These are phyloP conservation scores for Allacma fusca DNA, from an alignment of 2,888 invertebrate genomes.

Conservation along the genomic window DNA sequence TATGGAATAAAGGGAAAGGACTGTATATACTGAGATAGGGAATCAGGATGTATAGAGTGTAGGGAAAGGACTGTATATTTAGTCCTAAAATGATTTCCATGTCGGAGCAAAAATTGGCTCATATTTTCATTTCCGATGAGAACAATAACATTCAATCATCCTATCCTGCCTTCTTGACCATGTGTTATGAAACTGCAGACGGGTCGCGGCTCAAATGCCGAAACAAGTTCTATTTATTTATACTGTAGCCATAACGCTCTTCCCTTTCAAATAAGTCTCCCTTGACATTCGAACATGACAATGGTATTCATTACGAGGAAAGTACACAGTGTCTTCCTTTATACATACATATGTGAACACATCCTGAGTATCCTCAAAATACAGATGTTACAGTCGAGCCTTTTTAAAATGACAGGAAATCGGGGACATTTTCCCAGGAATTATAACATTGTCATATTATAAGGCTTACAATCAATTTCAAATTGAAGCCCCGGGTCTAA, in stretches of 20 bases:
- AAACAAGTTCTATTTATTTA: constrained; percentile 25
- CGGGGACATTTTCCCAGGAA: no score
- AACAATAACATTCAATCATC: constrained; percentile 41
- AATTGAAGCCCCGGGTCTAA: no score
- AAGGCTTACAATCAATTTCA: no score
- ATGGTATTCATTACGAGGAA: constrained; percentile 11
- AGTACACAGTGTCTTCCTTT: neutral
- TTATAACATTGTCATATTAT: no score
- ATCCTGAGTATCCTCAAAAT: no score
- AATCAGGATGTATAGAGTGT: neutral
- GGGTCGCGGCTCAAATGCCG: constrained; percentile 16
- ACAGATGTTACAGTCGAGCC: no score
- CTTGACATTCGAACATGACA: neutral
- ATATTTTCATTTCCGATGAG: constrained; percentile 45
- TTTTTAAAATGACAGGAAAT: no score
- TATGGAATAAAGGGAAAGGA: neutral
- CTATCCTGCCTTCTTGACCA: constrained; percentile 32
- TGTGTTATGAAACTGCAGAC: constrained; percentile 29
- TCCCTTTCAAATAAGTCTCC: neutral
- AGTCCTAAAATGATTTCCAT: constrained; percentile 37
- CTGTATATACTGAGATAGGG: neutral
- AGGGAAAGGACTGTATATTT: no score
- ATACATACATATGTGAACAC: no score
- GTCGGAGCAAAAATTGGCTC: constrained; percentile 43
- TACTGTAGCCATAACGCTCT: neutral